A percentile compares a stretch with the other conserved stretches of the same genome.
These are phyloP conservation scores for Lordiphosa fenestrarum DNA, from an alignment of 2,888 invertebrate genomes.

Conservation along the genomic window DNA sequence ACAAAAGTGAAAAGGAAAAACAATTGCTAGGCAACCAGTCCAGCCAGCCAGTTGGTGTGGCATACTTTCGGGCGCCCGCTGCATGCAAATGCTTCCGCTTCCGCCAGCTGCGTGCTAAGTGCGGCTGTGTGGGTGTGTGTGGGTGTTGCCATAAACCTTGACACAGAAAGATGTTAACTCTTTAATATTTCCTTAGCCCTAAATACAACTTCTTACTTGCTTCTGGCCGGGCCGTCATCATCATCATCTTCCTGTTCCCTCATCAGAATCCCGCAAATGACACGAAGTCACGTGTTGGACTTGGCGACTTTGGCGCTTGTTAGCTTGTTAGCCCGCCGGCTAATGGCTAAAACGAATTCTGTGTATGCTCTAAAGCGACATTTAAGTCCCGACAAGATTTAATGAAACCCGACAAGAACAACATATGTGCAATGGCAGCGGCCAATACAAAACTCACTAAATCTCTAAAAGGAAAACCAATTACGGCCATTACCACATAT, in stretches of 20 bases:
- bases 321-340: conserved; percentile 59
- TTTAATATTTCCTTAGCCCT: conserved; percentile 1
- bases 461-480: conserved; percentile 72
- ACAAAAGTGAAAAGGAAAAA: conserved; percentile 8
- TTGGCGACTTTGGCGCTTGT: conserved; percentile 71
- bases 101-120: conserved; percentile 17
- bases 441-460: conserved; percentile 69
- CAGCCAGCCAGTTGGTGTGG: conserved; percentile 25
- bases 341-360: conserved; percentile 71
- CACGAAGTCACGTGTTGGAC: conserved; percentile 76
- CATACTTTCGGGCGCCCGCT: conserved; percentile 46
- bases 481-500: conserved; percentile 70
- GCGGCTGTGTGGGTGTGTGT: conserved; percentile 13
- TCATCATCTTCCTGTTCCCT: conserved; percentile 16
- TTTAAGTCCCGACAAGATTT: conserved; percentile 58
- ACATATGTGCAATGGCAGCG: conserved; percentile 19
- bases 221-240: conserved; percentile 9
- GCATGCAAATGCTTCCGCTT: conserved; percentile 43
- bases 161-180: conserved; percentile 24
- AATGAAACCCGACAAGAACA: conserved; percentile 34
- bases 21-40: conserved; percentile 2
- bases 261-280: conserved; percentile 68
- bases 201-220: conserved; percentile 28
- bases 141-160: conserved; percentile 25
- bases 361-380: conserved; percentile 58